Evolutionary conservation across 2,113 vertebrate species (phyloP).

Genomic region (Podocnemis expansa): DNA sequence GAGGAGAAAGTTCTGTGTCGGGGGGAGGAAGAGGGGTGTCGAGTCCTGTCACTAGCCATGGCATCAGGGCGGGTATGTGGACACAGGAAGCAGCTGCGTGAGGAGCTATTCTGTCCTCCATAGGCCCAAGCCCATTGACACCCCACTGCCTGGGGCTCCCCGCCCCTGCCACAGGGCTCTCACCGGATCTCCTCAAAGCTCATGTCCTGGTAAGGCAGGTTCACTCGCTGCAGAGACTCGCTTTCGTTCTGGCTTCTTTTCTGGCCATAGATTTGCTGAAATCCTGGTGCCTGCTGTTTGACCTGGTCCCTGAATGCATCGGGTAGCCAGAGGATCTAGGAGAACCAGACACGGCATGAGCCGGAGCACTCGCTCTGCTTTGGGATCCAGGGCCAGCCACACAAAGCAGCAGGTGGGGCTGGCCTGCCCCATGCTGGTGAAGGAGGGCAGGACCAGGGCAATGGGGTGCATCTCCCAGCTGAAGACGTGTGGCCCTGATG

Average conservation of each 20-base stretch:
- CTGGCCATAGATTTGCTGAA: conserved; percentile 85
- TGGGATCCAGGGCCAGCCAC: background rate
- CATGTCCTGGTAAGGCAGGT: conserved; percentile 85
- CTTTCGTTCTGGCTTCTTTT: conserved; percentile 42
- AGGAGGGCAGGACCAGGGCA: background rate
- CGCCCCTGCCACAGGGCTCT: background rate
- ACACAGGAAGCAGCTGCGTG: background rate
- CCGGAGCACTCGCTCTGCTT: background rate
- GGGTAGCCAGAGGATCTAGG: conserved; percentile 91
- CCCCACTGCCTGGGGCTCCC: background rate
- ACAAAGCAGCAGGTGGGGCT: background rate
- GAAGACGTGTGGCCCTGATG: no score
- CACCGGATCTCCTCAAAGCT: conserved; percentile 83
- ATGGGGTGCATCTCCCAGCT: no score
- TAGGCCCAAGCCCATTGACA: background rate
- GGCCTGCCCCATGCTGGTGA: background rate
- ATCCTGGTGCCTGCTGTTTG: conserved; percentile 69
- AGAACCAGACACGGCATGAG: background rate
- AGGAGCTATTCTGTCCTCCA: background rate
- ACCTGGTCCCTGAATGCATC: conserved; percentile 77
- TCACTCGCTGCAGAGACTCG: conserved; percentile 73
- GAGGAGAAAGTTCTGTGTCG: no score
- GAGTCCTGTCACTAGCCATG: background rate
- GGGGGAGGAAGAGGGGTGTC: no score
- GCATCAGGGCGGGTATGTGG: background rate